phyloP scores from a whole-genome alignment of 1,140 invertebrate genomes.

The Bombus balteatus region DNA sequence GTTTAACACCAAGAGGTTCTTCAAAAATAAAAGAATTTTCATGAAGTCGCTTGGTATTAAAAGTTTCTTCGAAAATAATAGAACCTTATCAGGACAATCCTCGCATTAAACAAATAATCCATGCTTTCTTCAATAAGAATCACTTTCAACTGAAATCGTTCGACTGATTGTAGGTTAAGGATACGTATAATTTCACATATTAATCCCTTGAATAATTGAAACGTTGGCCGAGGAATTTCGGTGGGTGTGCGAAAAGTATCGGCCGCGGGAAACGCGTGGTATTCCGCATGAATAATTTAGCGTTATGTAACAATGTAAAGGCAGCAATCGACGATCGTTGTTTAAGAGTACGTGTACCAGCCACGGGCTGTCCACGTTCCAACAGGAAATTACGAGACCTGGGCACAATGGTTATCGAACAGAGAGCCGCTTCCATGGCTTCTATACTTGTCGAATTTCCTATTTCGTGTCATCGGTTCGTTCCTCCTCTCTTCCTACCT shows the following conservation, averaged over 20 bases:
- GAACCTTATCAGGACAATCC: too few species aligned
- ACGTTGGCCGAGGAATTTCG: conserved; percentile 7
- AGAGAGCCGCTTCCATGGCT: background rate
- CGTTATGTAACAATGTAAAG: conserved; percentile 43
- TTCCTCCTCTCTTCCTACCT: background rate
- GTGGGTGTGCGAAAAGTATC: conserved; percentile 11
- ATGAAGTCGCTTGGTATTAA: too few species aligned
- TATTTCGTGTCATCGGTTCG: background rate
- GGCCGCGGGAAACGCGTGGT: conserved; percentile 34
- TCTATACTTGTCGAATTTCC: conserved; percentile 50
- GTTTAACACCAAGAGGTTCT: too few species aligned
- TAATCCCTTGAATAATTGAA: background rate
- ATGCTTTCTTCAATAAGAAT: background rate
- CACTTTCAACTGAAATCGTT: background rate
- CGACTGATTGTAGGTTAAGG: background rate
- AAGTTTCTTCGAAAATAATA: too few species aligned
- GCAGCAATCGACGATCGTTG: conserved; percentile 32
- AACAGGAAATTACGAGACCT: conserved; percentile 55
- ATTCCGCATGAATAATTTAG: conserved; percentile 36
- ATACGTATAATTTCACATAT: background rate
- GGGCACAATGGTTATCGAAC: conserved; percentile 43
- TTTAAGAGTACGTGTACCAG: conserved; percentile 35
- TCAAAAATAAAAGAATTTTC: too few species aligned
- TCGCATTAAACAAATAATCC: background rate
- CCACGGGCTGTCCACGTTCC: conserved; percentile 3